These are phyloP conservation scores for Eilema caniola DNA, from an alignment of 2,888 invertebrate genomes.

Conservation along the genomic window DNA sequence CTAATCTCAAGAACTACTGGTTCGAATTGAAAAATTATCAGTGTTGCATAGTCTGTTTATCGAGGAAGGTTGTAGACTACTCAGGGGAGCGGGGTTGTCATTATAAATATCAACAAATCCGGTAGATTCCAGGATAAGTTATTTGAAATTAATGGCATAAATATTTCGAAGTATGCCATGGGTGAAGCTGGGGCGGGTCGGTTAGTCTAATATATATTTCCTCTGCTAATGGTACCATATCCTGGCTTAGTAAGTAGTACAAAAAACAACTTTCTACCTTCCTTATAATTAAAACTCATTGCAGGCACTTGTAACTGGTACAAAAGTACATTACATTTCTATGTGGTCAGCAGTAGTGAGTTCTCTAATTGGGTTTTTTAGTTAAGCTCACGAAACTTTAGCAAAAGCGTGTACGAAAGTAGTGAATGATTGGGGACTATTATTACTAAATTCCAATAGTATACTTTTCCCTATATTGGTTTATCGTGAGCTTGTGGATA, in stretches of 20 bases:
- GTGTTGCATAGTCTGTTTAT: too few species aligned
- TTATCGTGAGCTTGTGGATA: not conserved
- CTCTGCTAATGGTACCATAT: not conserved
- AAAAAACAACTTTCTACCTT: not conserved
- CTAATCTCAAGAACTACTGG: too few species aligned
- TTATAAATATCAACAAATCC: too few species aligned
- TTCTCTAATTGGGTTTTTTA: conserved; percentile 35
- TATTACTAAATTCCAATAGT: not conserved
- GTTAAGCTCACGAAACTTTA: conserved; percentile 14
- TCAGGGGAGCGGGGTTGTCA: too few species aligned
- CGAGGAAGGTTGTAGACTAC: too few species aligned
- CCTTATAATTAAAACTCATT: conserved; percentile 17
- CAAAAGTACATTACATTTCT: conserved; percentile 4
- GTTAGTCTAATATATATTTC: too few species aligned
- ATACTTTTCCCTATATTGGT: not conserved
- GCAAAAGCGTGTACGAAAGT: conserved; percentile 4
- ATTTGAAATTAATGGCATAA: too few species aligned
- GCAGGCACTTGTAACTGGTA: conserved; percentile 4
- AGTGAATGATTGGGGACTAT: not conserved
- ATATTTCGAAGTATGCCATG: too few species aligned
- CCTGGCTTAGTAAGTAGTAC: not conserved
- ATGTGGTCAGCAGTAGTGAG: conserved; percentile 11
- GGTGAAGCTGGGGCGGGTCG: too few species aligned
- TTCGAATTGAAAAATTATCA: too few species aligned
- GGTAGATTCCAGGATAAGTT: too few species aligned